Conservation (phyloP, 2,888 invertebrate species). For the Agriotes lineatus region DNA sequence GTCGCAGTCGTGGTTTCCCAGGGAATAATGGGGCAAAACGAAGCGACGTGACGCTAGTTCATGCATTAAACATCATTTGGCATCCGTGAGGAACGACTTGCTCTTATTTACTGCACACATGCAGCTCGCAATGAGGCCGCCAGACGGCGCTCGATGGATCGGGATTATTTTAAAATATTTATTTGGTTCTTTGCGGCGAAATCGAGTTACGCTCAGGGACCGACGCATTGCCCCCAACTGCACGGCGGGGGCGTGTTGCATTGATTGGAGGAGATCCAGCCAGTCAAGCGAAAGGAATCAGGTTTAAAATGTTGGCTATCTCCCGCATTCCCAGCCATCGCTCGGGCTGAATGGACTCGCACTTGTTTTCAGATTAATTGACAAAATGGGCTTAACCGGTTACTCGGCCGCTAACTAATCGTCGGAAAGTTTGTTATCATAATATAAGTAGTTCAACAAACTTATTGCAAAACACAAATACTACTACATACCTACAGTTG, state of each 20-base stretch:
- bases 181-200: conserved; percentile 5
- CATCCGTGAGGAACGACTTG: conserved; percentile 35
- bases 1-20: conserved; percentile 46
- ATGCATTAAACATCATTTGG: conserved; percentile 52
- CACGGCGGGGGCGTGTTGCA: conserved; percentile 60
- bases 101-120: conserved; percentile 32
- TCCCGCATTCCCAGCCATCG: conserved; percentile 35
- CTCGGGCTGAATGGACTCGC: no score
- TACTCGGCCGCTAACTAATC: no score
- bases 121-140: conserved; percentile 5
- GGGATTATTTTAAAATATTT: conserved; percentile 15
- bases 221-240: conserved; percentile 35
- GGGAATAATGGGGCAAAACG: conserved; percentile 50
- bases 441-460: no score
- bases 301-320: conserved; percentile 63
- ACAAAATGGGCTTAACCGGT: no score
- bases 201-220: conserved; percentile 10
- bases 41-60: conserved; percentile 46
- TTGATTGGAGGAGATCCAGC: conserved; percentile 67
- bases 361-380: no score
- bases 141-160: background rate
- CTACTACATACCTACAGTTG: no score
- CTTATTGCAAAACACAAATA: no score
- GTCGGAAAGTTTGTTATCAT: no score
- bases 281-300: conserved; percentile 67